Conservation (phyloP, 2,113 vertebrate genomes). For the Pantherophis guttatus region DNA sequence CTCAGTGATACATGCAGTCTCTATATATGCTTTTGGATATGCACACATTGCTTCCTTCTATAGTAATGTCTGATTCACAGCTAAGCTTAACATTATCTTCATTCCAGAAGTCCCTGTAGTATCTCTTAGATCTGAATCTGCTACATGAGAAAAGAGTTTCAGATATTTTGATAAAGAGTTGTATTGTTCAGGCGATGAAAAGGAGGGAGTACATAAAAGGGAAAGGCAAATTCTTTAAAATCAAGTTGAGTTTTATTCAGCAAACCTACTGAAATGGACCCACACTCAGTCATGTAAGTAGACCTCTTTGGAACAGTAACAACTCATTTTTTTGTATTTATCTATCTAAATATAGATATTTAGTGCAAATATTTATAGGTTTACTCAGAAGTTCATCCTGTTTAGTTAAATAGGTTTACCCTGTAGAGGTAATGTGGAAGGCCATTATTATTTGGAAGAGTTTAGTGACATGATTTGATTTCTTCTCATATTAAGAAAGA, state of each 20-base stretch:
- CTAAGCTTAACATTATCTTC: neutral
- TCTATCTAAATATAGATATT: too few species aligned
- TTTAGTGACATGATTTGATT: neutral
- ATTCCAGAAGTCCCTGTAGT: neutral
- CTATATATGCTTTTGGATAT: neutral
- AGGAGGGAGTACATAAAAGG: neutral
- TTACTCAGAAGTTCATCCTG: neutral
- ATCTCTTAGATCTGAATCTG: neutral
- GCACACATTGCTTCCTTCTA: neutral
- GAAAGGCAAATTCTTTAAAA: neutral
- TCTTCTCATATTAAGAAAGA: neutral
- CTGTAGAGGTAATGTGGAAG: neutral
- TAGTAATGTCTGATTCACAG: neutral
- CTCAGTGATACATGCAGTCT: neutral
- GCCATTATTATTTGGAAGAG: neutral
- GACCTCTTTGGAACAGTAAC: neutral
- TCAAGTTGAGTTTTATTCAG: neutral
- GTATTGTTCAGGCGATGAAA: neutral
- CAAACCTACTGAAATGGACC: neutral
- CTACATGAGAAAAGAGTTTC: neutral
- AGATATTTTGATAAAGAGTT: neutral
- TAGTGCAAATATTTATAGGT: neutral
- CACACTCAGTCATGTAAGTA: neutral
- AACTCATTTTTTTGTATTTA: neutral
- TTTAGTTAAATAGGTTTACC: neutral